Base-by-base conservation (phyloP, 2,888 invertebrate species). In the Erebia ligea region DNA sequence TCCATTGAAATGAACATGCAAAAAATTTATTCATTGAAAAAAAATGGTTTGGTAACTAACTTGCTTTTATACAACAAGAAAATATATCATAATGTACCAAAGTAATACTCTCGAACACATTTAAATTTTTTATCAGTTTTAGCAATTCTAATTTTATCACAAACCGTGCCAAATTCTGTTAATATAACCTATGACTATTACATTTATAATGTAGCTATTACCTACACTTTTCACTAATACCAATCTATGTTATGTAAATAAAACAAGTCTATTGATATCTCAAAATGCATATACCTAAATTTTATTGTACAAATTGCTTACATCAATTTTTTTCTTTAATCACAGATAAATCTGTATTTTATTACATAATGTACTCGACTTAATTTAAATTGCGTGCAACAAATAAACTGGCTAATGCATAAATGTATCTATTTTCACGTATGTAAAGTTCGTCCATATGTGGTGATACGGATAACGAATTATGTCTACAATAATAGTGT, bases 81-180 rank as follows among this genome's bases (percentile, higher is more conserved):
- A 40, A 40, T 40, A 40, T 45, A 11, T 13, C 45, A 13, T 45
- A 45, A 11, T 45, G 13, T 45, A 45, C 45, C 45, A 19, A 54
- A 17, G 17, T 17, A 8, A 50, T 50, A 17, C n/a, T 9, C 6
- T 6, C n/a, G 6, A 50, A 50, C n/a, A 50, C n/a, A n/a, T n/a
- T 50, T 50, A 10, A 45, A 45, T 4, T 34, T 34, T 34, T 34
- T 34, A 10, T 45, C 1, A 45, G 45, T 19, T 54, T 54, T n/a
- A n/a, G n/a, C 19, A 1, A 54, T 19, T 13, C 15, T 17, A 40
- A 2, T n/a, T 42, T 42, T 40, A 15, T 10, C 2, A 59, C 2
- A 40, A 42, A 59, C 40, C 40, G 59, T 59, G 59, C 59, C 59
- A 59, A 59, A 59, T 59, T 57, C 19, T 57, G 57, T 57, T 21